Percentiles rank a stretch among this genome's conserved stretches.
Conservation (phyloP, 1,140 invertebrate species). For the Diachasma alloeum region DNA sequence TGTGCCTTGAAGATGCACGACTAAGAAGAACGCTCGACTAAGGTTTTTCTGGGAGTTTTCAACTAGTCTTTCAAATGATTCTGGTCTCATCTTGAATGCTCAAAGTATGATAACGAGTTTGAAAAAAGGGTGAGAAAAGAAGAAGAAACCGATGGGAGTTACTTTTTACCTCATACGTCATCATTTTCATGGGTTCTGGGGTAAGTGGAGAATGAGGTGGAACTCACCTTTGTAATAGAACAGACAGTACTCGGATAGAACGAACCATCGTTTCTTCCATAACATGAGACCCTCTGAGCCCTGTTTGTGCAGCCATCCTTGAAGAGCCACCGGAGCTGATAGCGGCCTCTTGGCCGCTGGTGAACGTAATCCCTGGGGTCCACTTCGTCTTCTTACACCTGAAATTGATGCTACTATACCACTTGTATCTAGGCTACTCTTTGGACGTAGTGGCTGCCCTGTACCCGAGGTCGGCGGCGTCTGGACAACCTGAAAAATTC, state of each 20-base stretch:
- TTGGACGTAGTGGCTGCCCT: slow-evolving; percentile 48
- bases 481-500: slow-evolving; percentile 50
- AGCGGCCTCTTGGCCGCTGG: slow-evolving; percentile 80
- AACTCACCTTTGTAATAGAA: slow-evolving; percentile 94
- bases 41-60: neutral
- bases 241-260: slow-evolving; percentile 90
- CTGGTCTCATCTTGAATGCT: neutral
- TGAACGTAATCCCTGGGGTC: slow-evolving; percentile 72
- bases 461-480: slow-evolving; percentile 44
- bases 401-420: slow-evolving; percentile 65
- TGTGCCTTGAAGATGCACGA: neutral
- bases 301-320: slow-evolving; percentile 92
- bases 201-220: neutral
- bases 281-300: slow-evolving; percentile 90
- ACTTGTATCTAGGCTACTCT: slow-evolving; percentile 53
- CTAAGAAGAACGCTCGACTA: neutral
- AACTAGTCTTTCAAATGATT: slow-evolving; percentile 15
- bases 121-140: neutral
- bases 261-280: slow-evolving; percentile 96
- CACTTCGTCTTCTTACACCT: slow-evolving; percentile 71
- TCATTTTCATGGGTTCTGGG: neutral
- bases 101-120: slow-evolving; percentile 18
- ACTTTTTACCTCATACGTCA: slow-evolving; percentile 11
- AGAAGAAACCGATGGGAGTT: neutral
- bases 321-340: slow-evolving; percentile 82